Base-by-base conservation (phyloP, 2,797 vertebrate genomes). In the Gymnoscopelus braueri region DNA sequence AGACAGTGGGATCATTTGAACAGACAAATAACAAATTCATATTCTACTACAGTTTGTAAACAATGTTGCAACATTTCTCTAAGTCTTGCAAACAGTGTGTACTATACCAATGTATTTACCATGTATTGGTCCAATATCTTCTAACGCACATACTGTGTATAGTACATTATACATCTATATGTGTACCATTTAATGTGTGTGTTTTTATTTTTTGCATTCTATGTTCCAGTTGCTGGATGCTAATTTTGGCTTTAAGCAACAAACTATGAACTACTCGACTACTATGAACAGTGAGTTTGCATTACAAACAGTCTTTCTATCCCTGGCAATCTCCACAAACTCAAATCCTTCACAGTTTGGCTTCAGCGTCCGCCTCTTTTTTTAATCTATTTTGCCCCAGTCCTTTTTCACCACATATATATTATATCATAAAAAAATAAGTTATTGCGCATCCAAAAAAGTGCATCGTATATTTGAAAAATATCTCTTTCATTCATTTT, bases 371-470 rank as follows among this genome's bases (percentile, higher is more conserved):
- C 73, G 68, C 84, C 83, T 82, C 53, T 39, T 84, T 71, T 77
- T 74, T 55, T 72, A 71, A 69, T 78, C 69, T 67, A 59, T 67
- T 73, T 72, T 69, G 39, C 39, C 77, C 66, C 63, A 65, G 79
- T 85, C 65, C 69, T 74, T 82, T 74, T 74, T 55, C 60, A 81
- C 82, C 75, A 78, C 56, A 75, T 67, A 84, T 70, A 83, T 88
- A 87, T 90, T 79, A 90, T 85, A 87, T 91, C 93, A 92, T 94
- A 94, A 93, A 95, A 88, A 95, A 94, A 95, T 94, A 95, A 93
- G 91, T 94, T 94, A 94, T 94, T 94, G 93, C 92, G 88, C 92
- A 92, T 94, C 91, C 91, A 84, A 94, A 94, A 94, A 94, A 94
- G 93, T 94, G 93, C 93, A 95, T 93, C 64, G 74, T 91, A 88